Evolutionary conservation across 2,797 vertebrate genomes (phyloP).

Genomic region (Pseudomugil tenellus): DNA sequence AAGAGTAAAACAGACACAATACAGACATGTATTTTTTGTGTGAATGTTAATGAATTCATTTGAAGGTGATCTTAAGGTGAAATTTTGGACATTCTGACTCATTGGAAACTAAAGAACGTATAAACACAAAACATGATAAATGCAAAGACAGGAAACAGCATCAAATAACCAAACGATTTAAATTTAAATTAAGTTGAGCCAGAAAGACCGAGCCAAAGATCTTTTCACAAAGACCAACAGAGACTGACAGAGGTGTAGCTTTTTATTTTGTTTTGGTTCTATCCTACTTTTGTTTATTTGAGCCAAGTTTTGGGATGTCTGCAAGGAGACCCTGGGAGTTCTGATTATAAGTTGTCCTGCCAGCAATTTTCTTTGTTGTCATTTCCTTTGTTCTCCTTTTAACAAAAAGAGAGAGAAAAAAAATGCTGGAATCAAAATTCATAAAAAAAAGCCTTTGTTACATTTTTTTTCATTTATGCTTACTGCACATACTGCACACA

Average conservation of each 20-base stretch:
- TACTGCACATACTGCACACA: neutral
- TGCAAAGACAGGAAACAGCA: too few relatives aligned
- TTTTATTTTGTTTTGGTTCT: neutral
- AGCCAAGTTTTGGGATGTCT: neutral
- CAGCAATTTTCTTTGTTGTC: neutral
- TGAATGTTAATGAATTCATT: neutral
- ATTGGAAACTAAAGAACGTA: neutral
- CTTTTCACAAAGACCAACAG: neutral
- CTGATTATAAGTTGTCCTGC: neutral
- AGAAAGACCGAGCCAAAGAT: too few relatives aligned
- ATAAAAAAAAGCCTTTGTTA: neutral
- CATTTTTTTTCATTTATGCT: neutral
- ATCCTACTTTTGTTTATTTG: neutral
- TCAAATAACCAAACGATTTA: too few relatives aligned
- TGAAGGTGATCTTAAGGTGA: too few relatives aligned
- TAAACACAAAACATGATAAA: too few relatives aligned
- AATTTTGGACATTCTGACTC: neutral
- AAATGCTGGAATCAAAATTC: too few relatives aligned
- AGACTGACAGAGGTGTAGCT: neutral
- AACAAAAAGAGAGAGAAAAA: neutral
- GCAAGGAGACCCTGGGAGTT: neutral
- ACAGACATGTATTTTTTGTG: neutral
- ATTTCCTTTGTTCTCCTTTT: neutral
- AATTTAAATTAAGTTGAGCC: too few relatives aligned
- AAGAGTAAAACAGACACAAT: neutral